Conservation (phyloP, 2,113 vertebrate species). For the Trogon surrucura region DNA sequence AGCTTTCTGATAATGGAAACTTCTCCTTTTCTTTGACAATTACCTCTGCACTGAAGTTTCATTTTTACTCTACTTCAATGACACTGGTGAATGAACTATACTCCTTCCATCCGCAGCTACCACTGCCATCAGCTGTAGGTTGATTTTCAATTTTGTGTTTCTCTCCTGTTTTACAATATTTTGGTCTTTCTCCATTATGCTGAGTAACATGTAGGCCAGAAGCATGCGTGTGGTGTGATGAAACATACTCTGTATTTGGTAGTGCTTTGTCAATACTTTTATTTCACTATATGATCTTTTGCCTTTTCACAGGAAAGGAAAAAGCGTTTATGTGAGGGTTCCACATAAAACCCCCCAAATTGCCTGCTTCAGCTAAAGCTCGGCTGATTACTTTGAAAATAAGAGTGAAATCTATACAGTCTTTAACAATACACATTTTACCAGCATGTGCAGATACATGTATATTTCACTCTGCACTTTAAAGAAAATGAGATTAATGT, state of each 20-base stretch:
- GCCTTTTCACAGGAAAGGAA: background rate
- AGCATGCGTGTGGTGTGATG: background rate
- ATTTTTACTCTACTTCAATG: background rate
- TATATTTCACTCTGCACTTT: background rate
- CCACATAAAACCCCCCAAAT: background rate
- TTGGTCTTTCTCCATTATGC: constrained; percentile 13
- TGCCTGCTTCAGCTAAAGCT: background rate
- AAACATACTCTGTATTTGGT: background rate
- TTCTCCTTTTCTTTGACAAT: background rate
- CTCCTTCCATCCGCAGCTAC: background rate
- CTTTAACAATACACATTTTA: background rate
- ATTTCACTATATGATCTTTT: background rate
- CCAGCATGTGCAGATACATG: background rate
- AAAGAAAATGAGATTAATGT: background rate
- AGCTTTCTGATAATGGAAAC: background rate
- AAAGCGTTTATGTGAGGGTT: background rate
- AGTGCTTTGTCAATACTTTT: background rate
- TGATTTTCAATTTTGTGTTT: constrained; percentile 24
- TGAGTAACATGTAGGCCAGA: background rate
- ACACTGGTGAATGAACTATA: background rate
- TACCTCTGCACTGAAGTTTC: background rate
- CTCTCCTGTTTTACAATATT: background rate
- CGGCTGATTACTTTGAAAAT: background rate
- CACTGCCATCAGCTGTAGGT: background rate
- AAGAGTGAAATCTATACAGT: background rate